These are phyloP conservation scores for Ethmia dodecea DNA, from an alignment of 2,888 invertebrate genomes.

Conservation along the genomic window DNA sequence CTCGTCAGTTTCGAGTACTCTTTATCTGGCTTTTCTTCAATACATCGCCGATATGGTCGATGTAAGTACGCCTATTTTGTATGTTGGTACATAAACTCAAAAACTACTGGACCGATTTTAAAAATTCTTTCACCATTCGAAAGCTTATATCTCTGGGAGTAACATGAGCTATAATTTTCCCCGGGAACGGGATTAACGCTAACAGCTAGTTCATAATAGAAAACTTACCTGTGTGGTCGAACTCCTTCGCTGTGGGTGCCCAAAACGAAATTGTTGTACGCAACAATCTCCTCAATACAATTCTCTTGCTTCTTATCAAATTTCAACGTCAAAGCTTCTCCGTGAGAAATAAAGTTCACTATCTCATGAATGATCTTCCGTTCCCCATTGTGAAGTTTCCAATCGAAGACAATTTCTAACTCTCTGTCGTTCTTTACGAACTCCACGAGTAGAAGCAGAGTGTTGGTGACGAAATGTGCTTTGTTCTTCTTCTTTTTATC, in stretches of 20 bases:
- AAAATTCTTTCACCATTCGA: no score
- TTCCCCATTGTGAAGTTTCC: slow-evolving; percentile 24
- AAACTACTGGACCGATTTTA: no score
- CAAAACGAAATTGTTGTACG: slow-evolving; percentile 31
- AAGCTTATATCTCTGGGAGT: no score
- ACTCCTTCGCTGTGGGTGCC: slow-evolving; percentile 35
- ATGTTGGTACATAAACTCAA: no score
- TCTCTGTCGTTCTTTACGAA: slow-evolving; percentile 45
- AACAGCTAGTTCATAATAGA: neutral
- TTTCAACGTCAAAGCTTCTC: slow-evolving; percentile 13
- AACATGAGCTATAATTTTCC: no score
- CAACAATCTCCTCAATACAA: slow-evolving; percentile 32
- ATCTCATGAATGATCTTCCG: slow-evolving; percentile 30
- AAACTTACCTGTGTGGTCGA: slow-evolving; percentile 30
- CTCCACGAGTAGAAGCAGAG: slow-evolving; percentile 32
- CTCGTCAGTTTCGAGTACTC: no score
- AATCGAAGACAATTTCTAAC: slow-evolving; percentile 37
- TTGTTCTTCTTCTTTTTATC: neutral
- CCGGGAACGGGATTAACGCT: neutral
- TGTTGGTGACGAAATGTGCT: slow-evolving; percentile 29
- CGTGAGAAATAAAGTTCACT: slow-evolving; percentile 23
- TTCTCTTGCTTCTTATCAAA: slow-evolving; percentile 19
- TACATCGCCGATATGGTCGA: no score
- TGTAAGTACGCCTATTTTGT: no score
- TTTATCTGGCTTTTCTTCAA: no score